These are phyloP conservation scores for Elgaria multicarinata DNA, from an alignment of 2,113 vertebrate genomes.

Conservation along the genomic window DNA sequence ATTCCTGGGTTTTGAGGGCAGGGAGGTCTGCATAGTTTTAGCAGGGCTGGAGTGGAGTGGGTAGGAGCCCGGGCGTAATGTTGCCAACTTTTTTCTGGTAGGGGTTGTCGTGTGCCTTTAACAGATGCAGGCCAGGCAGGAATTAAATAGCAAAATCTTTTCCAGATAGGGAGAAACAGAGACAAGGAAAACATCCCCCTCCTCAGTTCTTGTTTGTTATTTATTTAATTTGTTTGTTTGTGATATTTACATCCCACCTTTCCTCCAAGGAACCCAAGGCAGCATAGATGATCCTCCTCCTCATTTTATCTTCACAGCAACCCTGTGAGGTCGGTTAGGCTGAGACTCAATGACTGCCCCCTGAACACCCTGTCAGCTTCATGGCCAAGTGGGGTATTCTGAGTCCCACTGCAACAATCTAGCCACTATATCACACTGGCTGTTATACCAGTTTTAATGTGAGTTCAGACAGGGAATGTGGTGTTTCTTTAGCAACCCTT, in stretches of 20 bases:
- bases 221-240: no score
- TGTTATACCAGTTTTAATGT: neutral
- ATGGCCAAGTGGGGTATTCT: no score
- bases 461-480: neutral
- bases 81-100: neutral
- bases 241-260: no score
- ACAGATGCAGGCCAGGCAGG: neutral
- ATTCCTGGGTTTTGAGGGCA: neutral
- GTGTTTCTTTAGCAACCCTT: neutral
- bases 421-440: no score
- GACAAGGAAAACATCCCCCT: neutral
- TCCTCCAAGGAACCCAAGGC: no score
- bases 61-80: neutral
- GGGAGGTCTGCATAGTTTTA: neutral
- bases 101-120: neutral
- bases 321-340: no score
- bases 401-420: no score
- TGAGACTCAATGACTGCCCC: no score
- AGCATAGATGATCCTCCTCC: no score
- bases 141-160: neutral
- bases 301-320: no score
- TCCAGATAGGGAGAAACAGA: no score
- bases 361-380: no score
- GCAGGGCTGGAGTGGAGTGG: neutral
- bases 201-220: neutral